Base-by-base conservation (phyloP, 2,888 invertebrate species). In the Drosophila rellima region DNA sequence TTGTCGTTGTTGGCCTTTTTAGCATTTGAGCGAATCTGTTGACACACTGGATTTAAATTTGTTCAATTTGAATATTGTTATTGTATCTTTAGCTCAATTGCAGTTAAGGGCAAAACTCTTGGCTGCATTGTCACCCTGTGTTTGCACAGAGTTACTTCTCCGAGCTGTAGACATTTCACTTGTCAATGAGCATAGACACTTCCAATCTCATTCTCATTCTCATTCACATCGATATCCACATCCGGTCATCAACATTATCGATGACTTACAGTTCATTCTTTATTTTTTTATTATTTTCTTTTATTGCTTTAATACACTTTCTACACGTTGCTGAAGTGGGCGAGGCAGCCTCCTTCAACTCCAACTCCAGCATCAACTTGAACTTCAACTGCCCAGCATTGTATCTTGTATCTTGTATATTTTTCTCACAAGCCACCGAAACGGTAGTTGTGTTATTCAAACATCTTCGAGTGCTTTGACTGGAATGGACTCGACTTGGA, bases 371-470 rank as follows among this genome's bases (percentile, higher is more conserved):
- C 37, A 3, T 7, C 17, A 11, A 5, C 44, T 18, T n/a, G 39
- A 33, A 4, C 8, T 52, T 62, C 10, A 51, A 55, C 48, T 39
- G 44, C 29, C 51, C 45, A 51, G 55, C 48, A 47, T 35, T 60
- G 42, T 62, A 50, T 60, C 57, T 65, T 56, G 44, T 59, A 33
- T 42, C 23, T 42, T 82, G 77, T 83, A 74, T 78, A 76, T 80
- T 85, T 87, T 88, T 87, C 83, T 87, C 88, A 88, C 88, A 87
- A 80, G 80, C 82, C 73, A 78, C 83, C 78, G 83, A 88, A 88
- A 87, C 86, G 88, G 86, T 87, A 87, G 86, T 87, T 87, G 83
- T 82, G 74, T 80, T 86, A 78, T 73, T 86, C 86, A 87, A 87
- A 87, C 88, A 88, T 54, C 73, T 63, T 88, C 64, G 74, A 85